Evolutionary conservation across 2,113 vertebrate genomes (phyloP).

Genomic region (Lichenostomus cassidix): DNA sequence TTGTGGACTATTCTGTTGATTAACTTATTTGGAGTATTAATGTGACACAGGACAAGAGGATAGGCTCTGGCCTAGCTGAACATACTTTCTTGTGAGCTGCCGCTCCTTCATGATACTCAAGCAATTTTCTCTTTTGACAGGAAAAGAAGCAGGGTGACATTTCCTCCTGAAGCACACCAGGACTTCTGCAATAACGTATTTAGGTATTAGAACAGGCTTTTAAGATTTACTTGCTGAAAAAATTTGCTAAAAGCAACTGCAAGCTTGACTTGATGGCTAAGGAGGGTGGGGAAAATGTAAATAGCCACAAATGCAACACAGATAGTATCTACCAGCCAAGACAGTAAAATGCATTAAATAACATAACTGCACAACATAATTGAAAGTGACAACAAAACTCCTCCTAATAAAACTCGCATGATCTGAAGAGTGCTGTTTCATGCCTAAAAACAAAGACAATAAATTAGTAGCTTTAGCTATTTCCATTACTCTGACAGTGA

Average conservation of each 20-base stretch:
- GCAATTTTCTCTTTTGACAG: neutral
- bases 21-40: neutral
- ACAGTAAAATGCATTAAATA: neutral
- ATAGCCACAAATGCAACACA: neutral
- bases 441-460: neutral
- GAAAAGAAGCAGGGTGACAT: neutral
- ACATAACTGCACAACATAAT: neutral
- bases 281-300: neutral
- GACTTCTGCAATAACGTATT: neutral
- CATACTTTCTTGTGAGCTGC: neutral
- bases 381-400: neutral
- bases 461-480: neutral
- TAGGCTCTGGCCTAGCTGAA: neutral
- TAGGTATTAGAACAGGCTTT: neutral
- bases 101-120: neutral
- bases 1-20: neutral
- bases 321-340: neutral
- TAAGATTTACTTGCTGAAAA: neutral
- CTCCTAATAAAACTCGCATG: neutral
- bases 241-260: neutral
- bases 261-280: neutral
- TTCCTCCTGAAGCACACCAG: neutral
- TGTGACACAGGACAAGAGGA: neutral
- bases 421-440: neutral
- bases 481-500: neutral